These are phyloP conservation scores for Cheilosia soror DNA, from an alignment of 2,888 invertebrate species.

Conservation along the genomic window DNA sequence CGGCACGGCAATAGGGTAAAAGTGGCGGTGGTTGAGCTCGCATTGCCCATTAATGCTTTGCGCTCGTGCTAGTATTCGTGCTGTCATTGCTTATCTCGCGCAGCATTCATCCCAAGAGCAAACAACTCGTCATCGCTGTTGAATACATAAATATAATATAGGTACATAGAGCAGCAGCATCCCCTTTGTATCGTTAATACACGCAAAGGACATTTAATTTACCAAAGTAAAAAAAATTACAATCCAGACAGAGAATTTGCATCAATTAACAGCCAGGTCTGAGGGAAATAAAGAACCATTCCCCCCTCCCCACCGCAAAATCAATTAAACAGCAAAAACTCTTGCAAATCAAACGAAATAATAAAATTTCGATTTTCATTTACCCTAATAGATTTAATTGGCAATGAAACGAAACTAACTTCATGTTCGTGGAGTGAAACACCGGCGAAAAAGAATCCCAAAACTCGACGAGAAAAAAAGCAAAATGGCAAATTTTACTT, in stretches of 20 bases:
- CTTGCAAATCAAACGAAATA: constrained; percentile 18
- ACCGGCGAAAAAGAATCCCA: constrained; percentile 59
- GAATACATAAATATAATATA: neutral
- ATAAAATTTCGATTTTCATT: constrained; percentile 6
- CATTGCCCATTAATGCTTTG: constrained; percentile 1
- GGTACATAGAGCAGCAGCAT: neutral
- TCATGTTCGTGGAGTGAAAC: constrained; percentile 26
- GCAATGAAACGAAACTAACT: constrained; percentile 40
- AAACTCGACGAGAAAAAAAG: constrained; percentile 63
- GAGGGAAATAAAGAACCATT: neutral
- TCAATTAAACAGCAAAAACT: constrained; percentile 35
- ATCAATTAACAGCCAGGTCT: constrained; percentile 3
- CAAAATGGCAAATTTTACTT: constrained; percentile 65
- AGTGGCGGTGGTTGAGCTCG: constrained; percentile 11
- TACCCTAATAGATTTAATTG: neutral
- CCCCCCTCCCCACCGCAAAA: neutral
- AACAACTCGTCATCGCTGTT: neutral
- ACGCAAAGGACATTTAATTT: neutral
- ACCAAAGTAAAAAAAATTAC: neutral
- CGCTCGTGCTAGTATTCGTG: neutral
- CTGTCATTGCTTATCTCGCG: constrained; percentile 20
- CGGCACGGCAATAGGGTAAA: constrained; percentile 20
- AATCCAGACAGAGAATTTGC: constrained; percentile 18
- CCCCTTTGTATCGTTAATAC: neutral
- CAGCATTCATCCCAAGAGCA: constrained; percentile 19